Evolutionary conservation across 2,113 vertebrate species (phyloP).

Genomic region (Aptenodytes forsteri): DNA sequence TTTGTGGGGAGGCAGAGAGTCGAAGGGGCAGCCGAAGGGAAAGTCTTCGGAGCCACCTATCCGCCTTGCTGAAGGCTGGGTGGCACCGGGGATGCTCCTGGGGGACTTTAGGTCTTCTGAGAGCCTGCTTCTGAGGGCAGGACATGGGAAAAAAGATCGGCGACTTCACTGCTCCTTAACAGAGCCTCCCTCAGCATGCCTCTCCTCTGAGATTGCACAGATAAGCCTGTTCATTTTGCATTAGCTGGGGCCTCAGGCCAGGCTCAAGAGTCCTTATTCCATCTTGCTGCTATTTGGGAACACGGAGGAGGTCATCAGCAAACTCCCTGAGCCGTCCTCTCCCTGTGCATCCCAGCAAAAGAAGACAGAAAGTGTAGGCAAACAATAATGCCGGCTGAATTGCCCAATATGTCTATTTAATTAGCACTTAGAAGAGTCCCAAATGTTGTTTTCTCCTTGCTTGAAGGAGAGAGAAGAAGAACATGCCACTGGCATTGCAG

Average conservation of each 20-base stretch:
- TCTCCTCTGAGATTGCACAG: background rate
- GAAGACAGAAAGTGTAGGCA: background rate
- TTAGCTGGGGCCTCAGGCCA: background rate
- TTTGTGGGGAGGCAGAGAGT: background rate
- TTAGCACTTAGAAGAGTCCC: background rate
- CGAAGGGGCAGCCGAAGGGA: background rate
- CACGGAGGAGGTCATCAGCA: background rate
- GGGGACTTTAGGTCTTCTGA: background rate
- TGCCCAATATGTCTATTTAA: constrained; percentile 17
- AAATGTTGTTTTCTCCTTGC: constrained; percentile 12
- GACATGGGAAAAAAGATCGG: background rate
- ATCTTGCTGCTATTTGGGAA: background rate
- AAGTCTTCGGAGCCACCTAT: background rate
- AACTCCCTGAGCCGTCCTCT: background rate
- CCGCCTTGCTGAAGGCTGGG: background rate
- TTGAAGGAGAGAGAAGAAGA: background rate
- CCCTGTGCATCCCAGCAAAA: background rate
- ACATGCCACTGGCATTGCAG: background rate
- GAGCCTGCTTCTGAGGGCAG: background rate
- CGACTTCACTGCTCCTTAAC: background rate
- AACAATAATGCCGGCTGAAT: background rate
- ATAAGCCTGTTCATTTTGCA: background rate
- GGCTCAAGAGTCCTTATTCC: background rate
- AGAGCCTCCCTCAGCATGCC: background rate
- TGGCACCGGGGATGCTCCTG: background rate